These are phyloP conservation scores for Gavia stellata DNA, from an alignment of 2,113 vertebrate species.

Conservation along the genomic window DNA sequence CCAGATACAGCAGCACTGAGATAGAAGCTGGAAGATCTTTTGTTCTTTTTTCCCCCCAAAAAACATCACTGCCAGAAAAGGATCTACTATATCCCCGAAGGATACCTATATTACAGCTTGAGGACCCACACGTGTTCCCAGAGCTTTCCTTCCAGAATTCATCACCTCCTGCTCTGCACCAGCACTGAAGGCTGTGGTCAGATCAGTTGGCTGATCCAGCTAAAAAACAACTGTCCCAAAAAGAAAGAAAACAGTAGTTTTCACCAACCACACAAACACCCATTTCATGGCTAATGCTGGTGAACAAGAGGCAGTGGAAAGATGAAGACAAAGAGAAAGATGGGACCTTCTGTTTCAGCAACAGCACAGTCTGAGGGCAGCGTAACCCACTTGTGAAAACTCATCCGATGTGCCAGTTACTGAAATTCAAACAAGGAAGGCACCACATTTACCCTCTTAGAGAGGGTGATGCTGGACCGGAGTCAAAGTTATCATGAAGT, in stretches of 20 bases:
- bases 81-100: not conserved
- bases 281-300: not conserved
- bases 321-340: not conserved
- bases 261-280: not conserved
- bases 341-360: not conserved
- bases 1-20: not conserved
- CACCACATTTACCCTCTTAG: not conserved
- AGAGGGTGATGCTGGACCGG: not conserved
- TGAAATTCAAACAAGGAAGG: not conserved
- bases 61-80: not conserved
- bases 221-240: accelerated
- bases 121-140: not conserved
- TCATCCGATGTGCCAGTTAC: not conserved
- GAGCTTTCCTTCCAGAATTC: not conserved
- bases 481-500: not conserved
- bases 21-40: not conserved
- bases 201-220: not conserved
- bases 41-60: no score
- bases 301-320: not conserved
- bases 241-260: not conserved
- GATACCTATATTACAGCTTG: not conserved
- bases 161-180: not conserved
- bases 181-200: not conserved
- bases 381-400: not conserved
- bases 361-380: not conserved